Evolutionary conservation across 2,797 vertebrate species (phyloP).

Genomic region (Coendou prehensilis): DNA sequence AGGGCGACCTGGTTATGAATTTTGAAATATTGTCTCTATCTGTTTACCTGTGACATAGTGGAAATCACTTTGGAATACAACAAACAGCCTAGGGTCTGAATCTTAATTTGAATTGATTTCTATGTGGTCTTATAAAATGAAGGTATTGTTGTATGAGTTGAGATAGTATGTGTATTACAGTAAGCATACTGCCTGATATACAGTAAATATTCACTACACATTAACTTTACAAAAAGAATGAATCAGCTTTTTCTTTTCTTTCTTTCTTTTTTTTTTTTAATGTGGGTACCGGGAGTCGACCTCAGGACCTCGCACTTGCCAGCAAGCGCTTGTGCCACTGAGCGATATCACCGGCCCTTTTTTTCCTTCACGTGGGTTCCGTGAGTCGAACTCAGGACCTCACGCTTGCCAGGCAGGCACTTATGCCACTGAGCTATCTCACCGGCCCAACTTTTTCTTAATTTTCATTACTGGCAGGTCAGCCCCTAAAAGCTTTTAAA

Average conservation of each 20-base stretch:
- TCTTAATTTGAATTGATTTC: not conserved
- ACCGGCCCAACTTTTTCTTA: not conserved
- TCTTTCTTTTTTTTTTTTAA: too few species aligned
- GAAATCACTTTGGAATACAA: not conserved
- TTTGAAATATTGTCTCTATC: not conserved
- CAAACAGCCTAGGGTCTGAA: not conserved
- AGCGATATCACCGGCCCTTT: too few species aligned
- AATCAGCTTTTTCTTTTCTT: not conserved
- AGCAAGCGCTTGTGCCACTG: too few species aligned
- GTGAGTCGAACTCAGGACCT: too few species aligned
- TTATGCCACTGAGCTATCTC: too few species aligned
- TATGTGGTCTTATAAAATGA: not conserved
- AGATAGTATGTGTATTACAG: too few species aligned
- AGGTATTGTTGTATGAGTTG: not conserved
- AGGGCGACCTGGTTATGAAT: not conserved
- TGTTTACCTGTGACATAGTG: not conserved
- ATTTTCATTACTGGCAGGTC: conserved; percentile 3
- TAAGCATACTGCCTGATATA: not conserved
- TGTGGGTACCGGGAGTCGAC: too few species aligned
- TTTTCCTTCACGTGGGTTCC: too few species aligned
- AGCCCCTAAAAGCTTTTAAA: not conserved
- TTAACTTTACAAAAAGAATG: not conserved
- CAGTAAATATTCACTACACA: not conserved
- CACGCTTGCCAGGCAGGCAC: too few species aligned
- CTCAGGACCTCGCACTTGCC: too few species aligned